phyloP scores from a whole-genome alignment of 1,140 invertebrate species.

The Tenebrio molitor region DNA sequence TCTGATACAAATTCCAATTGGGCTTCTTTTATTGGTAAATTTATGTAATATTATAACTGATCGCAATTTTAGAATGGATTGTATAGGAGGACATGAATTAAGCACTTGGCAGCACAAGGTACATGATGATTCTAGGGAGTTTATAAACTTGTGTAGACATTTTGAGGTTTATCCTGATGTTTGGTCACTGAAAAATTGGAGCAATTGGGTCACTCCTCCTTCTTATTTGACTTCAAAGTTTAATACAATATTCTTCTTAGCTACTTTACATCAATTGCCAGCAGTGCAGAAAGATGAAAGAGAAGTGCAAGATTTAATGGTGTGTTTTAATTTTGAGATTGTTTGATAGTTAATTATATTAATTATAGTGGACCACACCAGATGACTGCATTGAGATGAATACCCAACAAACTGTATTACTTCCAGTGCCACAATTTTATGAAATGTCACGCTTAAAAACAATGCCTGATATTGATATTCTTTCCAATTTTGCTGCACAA shows the following conservation, averaged over 20 bases:
- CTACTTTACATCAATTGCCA: conserved; percentile 73
- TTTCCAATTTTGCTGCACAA: conserved; percentile 18
- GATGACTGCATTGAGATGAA: conserved; percentile 17
- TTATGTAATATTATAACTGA: too few species aligned
- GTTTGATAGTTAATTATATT: background rate
- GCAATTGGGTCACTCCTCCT: conserved; percentile 86
- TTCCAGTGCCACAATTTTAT: conserved; percentile 35
- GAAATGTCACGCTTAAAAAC: conserved; percentile 36
- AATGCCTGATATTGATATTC: background rate
- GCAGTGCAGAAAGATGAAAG: conserved; percentile 69
- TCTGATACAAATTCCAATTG: conserved; percentile 59
- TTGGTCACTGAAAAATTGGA: conserved; percentile 87
- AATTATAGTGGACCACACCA: conserved; percentile 30
- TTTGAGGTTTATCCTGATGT: too few species aligned
- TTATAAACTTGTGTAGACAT: too few species aligned
- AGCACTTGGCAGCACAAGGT: too few species aligned
- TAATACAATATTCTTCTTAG: conserved; percentile 85
- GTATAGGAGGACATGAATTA: too few species aligned
- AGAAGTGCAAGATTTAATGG: conserved; percentile 75
- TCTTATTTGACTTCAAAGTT: conserved; percentile 71
- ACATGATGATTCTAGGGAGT: too few species aligned
- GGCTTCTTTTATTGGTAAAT: conserved; percentile 63
- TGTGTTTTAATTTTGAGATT: conserved; percentile 2
- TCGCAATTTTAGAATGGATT: too few species aligned
- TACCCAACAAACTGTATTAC: background rate